Base-by-base conservation (phyloP, 2,888 invertebrate species). In the Mantis religiosa region DNA sequence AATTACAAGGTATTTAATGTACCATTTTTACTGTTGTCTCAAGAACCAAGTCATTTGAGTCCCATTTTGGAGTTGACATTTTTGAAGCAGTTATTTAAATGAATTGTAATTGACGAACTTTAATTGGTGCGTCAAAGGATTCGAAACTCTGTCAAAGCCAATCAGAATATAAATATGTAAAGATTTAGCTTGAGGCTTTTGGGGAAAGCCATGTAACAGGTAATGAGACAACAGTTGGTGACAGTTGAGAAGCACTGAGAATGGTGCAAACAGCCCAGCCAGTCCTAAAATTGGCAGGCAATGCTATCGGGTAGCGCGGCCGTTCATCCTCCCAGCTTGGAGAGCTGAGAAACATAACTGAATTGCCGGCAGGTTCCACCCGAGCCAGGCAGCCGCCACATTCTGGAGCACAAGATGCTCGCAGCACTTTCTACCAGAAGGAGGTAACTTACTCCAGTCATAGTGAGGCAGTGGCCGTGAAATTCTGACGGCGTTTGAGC, bases 391-490 rank as follows among this genome's bases (percentile, higher is more conserved):
- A 71, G 54, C 54, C 54, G 54, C 54, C 54, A 20, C 25, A 71
- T 25, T 71, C 54, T 20, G 54, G 20, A 71, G 54, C 54, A 71
- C 54, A 71, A 71, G 54, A 71, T 71, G 41, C 41, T 12, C 41
- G 12, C 41, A 41, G 41, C 41, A 41, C 41, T 41, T 41, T 41
- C 41, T 41, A 71, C 54, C 54, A 71, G 15, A 20, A 25, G 54
- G 6, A 71, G 20, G 54, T 20, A 89, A 30, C 47, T 85, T 84
- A 47, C 30, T 85, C 88, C 90, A 91, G 96, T 93, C 96, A 96
- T 91, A 96, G 96, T 91, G 96, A 96, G 28, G 96, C 96, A 25
- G 95, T 94, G 28, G 95, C 94, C 41, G 94, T 94, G 91, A 95
- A 95, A 91, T 95, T 95, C 92, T 95, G 95, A 85, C 95, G 93